These are phyloP conservation scores for Dufourea novaeangliae DNA, from an alignment of 1,140 invertebrate species.

Conservation along the genomic window DNA sequence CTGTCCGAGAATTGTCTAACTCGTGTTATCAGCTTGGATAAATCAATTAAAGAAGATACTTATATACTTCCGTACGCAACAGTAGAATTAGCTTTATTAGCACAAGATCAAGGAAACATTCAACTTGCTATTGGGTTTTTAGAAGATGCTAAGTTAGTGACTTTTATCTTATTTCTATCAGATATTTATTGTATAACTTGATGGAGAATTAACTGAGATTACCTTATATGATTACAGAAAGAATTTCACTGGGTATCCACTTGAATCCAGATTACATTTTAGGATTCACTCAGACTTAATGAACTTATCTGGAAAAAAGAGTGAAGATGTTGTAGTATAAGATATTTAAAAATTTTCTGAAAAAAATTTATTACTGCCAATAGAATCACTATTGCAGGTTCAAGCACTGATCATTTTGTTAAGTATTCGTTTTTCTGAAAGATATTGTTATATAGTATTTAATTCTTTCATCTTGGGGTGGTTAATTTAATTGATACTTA, in stretches of 20 bases:
- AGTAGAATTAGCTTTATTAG: conserved; percentile 92
- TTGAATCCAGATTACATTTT: conserved; percentile 96
- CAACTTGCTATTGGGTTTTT: conserved; percentile 88
- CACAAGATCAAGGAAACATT: conserved; percentile 85
- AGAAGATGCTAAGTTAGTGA: conserved; percentile 91
- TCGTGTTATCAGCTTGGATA: conserved; percentile 87
- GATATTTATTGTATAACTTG: not conserved
- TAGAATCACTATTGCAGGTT: conserved; percentile 43
- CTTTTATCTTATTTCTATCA: not conserved
- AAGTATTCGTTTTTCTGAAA: not conserved
- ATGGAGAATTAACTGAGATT: not conserved
- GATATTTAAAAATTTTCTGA: conserved; percentile 1
- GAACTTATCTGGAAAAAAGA: conserved; percentile 80
- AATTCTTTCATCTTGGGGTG: not conserved
- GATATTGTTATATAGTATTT: not conserved
- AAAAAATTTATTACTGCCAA: conserved; percentile 40
- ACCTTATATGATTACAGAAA: conserved; percentile 83
- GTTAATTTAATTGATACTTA: not conserved
- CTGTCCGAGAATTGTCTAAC: conserved; percentile 90
- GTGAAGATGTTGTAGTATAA: conserved; percentile 53
- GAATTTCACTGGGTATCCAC: conserved; percentile 93
- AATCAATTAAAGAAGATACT: conserved; percentile 90
- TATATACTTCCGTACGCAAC: conserved; percentile 94
- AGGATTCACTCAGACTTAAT: conserved; percentile 91
- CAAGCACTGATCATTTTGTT: conserved; percentile 23